Percentiles rank a stretch among this genome's conserved stretches.
Evolutionary conservation across 2,888 invertebrate genomes (phyloP).

Genomic region (Creontiades dilutus): DNA sequence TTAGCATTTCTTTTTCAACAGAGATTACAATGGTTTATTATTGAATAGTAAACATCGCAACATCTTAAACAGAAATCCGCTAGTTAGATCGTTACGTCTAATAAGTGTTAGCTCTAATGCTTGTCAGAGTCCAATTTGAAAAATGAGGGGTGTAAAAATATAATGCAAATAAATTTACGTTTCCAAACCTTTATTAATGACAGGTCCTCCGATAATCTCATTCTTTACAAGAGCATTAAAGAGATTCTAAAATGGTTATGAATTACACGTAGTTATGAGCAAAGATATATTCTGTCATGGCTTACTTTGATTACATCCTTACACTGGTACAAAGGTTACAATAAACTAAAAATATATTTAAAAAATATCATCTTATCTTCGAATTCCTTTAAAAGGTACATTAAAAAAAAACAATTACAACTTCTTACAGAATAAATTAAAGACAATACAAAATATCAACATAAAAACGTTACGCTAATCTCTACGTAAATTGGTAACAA

Average conservation of each 20-base stretch:
- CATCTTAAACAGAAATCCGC: too few relatives aligned
- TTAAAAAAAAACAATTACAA: neutral
- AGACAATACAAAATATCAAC: slow-evolving; percentile 25
- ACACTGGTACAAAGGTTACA: neutral
- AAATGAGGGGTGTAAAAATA: neutral
- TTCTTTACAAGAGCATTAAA: neutral
- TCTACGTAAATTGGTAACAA: slow-evolving; percentile 65
- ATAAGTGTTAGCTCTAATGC: too few relatives aligned
- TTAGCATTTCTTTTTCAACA: too few relatives aligned
- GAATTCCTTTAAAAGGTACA: neutral
- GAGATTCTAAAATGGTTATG: neutral
- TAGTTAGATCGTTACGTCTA: too few relatives aligned
- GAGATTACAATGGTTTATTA: too few relatives aligned
- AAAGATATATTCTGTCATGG: slow-evolving; percentile 61
- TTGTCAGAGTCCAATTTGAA: too few relatives aligned
- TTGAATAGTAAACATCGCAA: too few relatives aligned
- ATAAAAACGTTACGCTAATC: neutral
- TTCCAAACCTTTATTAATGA: neutral
- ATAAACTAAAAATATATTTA: neutral
- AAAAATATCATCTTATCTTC: neutral
- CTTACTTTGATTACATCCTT: slow-evolving; percentile 57
- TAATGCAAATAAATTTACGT: neutral
- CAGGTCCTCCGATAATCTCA: neutral
- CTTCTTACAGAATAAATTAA: neutral
- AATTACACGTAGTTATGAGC: slow-evolving; percentile 38